Conservation (phyloP, 2,113 vertebrate species). For the Larimichthys crocea region DNA sequence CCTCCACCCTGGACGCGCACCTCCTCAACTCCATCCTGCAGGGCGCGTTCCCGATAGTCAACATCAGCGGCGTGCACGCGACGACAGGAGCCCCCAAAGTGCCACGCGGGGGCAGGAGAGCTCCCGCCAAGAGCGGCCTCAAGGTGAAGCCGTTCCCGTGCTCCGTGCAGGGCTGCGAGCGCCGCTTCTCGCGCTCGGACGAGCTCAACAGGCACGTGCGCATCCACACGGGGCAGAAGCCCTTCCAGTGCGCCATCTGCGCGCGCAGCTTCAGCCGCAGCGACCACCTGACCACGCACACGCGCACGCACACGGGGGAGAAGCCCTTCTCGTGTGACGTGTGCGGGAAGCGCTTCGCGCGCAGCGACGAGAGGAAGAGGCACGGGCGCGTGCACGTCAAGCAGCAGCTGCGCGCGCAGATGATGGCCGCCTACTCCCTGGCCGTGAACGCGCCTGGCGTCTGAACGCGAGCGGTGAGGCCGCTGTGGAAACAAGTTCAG, state of each 20-base stretch:
- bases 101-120: constrained; percentile 44
- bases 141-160: constrained; percentile 93
- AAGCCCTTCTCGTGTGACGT: constrained; percentile 97
- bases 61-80: constrained; percentile 59
- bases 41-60: constrained; percentile 73
- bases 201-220: constrained; percentile 95
- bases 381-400: constrained; percentile 96
- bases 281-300: constrained; percentile 97
- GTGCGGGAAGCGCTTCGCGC: constrained; percentile 93
- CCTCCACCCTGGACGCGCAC: constrained; percentile 73
- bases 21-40: constrained; percentile 76
- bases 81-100: constrained; percentile 38
- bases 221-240: constrained; percentile 97
- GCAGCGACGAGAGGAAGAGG: constrained; percentile 93
- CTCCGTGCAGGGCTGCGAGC: constrained; percentile 89
- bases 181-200: constrained; percentile 94
- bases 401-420: constrained; percentile 84
- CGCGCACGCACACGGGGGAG: constrained; percentile 95
- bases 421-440: constrained; percentile 79
- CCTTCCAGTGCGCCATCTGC: constrained; percentile 96
- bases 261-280: constrained; percentile 96
- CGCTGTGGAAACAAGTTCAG: constrained; percentile 15
- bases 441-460: constrained; percentile 73
- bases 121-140: constrained; percentile 41
- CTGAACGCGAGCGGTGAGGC: constrained; percentile 24